These are phyloP conservation scores for Trididemnum nubilum DNA, from an alignment of 23 tunicate genomes.

Conservation along the genomic window DNA sequence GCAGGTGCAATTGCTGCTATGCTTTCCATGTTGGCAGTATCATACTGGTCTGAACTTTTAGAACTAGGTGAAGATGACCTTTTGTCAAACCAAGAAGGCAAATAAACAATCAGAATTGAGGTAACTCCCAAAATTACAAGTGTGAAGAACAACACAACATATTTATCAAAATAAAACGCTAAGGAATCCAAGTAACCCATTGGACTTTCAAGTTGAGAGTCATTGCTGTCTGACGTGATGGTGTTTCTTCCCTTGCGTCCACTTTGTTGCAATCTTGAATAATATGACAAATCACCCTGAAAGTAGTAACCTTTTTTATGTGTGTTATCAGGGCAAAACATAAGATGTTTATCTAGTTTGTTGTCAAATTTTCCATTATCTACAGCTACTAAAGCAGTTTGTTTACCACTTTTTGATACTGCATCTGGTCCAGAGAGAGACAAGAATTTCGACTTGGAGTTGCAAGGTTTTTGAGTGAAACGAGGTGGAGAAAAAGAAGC, in stretches of 20 bases:
- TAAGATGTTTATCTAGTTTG: not conserved
- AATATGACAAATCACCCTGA: constrained; percentile 48
- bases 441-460: constrained; percentile 39
- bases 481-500: constrained; percentile 40
- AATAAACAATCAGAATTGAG: not conserved
- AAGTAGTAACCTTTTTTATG: constrained; percentile 44
- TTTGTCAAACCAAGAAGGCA: not conserved
- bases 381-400: not conserved
- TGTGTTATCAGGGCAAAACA: not conserved
- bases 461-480: constrained; percentile 48
- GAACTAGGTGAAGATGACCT: not conserved
- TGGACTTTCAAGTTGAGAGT: not conserved
- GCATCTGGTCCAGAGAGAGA: not conserved
- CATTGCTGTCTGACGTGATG: not conserved
- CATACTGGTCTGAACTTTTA: not conserved
- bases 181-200: not conserved
- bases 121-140: not conserved
- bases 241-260: constrained; percentile 17
- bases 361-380: not conserved
- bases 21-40: not conserved
- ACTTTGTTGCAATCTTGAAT: constrained; percentile 28
- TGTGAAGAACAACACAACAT: not conserved
- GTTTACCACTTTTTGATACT: not conserved
- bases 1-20: not conserved
- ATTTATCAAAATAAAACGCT: not conserved